Base-by-base conservation (phyloP, 1,140 invertebrate genomes). In the Aleiodes sp. region DNA sequence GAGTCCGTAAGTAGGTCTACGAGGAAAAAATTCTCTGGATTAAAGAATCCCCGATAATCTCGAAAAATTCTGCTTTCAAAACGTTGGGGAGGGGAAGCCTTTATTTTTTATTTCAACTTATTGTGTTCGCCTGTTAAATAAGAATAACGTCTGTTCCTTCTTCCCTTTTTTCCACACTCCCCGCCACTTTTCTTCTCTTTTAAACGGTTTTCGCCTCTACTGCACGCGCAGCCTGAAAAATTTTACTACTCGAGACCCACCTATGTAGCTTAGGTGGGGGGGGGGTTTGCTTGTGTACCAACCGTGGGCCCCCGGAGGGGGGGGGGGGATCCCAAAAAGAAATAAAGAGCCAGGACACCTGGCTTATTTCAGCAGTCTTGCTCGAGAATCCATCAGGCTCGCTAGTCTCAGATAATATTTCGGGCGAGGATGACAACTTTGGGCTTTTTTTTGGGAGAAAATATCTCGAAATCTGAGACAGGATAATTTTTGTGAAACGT, bases 331-430 rank as follows among this genome's bases (percentile, higher is more conserved):
- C n/a, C 76, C 80, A 73, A 81, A 85, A 83, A 83, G 78, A 77
- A 83, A 85, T 85, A 85, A 85, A 84, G 80, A 81, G 80, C 72
- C 78, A 74, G 74, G 77, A 76, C 82, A 84, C 82, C 82, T 82
- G 82, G 80, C 69, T 62, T 68, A 65, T 52, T 59, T 73, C 82
- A 74, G 77, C 84, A 83, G 81, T 84, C 56, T 78, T 75, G 78
- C 75, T 76, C 71, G 70, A 73, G 73, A 73, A 77, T 78, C 75
- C 70, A 63, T 65, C 59, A 56, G 63, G 72, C 56, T 65, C 61
- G 39, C 67, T 52, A 28, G 16, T 33, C 14, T 66, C 66, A 28
- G 16, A 33, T 64, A 26, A 28, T 35, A n/a, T n/a, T n/a, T n/a
- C n/a, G 26, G 12, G 9, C 2, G 24, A 12, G 1, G 4, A 12